phyloP scores from a whole-genome alignment of 2,797 vertebrate genomes.

The Darevskia nairensis region DNA sequence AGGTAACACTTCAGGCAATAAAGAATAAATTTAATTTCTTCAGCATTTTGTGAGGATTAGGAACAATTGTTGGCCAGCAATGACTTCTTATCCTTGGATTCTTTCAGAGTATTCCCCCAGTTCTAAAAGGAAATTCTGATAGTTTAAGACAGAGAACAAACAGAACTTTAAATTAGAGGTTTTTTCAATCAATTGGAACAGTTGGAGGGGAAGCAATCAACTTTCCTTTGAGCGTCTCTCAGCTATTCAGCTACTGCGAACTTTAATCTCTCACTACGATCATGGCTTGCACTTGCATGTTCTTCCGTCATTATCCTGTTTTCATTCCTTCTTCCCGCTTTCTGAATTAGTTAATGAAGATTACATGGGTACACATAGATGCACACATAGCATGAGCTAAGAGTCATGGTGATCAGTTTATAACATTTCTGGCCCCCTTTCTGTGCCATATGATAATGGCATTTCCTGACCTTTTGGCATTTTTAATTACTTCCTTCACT shows the following conservation, averaged over 20 bases:
- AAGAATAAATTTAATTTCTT: conserved; percentile 92
- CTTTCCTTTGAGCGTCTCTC: conserved; percentile 76
- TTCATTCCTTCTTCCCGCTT: conserved; percentile 67
- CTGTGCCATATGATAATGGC: conserved; percentile 38
- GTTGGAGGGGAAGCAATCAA: conserved; percentile 85
- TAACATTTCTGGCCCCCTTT: conserved; percentile 56
- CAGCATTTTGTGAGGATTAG: conserved; percentile 91
- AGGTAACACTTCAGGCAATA: conserved; percentile 88
- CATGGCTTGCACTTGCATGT: conserved; percentile 66
- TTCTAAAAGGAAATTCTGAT: conserved; percentile 83
- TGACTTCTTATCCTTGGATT: conserved; percentile 85
- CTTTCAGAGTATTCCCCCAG: conserved; percentile 79
- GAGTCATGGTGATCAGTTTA: conserved; percentile 66
- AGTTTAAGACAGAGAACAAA: conserved; percentile 89
- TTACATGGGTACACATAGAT: conserved; percentile 54
- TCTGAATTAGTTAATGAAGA: conserved; percentile 62
- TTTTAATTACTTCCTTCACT: conserved; percentile 65
- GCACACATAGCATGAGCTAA: conserved; percentile 44
- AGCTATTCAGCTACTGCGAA: conserved; percentile 80
- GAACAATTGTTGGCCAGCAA: conserved; percentile 85
- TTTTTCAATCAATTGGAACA: conserved; percentile 85
- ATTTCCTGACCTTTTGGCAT: conserved; percentile 55
- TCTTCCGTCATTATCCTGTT: conserved; percentile 67
- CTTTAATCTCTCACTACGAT: conserved; percentile 79
- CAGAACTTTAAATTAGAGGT: conserved; percentile 87